A percentile compares a stretch with the other conserved stretches of the same genome.
Conservation (phyloP, 2,888 invertebrate species). For the Andricus curvator region DNA sequence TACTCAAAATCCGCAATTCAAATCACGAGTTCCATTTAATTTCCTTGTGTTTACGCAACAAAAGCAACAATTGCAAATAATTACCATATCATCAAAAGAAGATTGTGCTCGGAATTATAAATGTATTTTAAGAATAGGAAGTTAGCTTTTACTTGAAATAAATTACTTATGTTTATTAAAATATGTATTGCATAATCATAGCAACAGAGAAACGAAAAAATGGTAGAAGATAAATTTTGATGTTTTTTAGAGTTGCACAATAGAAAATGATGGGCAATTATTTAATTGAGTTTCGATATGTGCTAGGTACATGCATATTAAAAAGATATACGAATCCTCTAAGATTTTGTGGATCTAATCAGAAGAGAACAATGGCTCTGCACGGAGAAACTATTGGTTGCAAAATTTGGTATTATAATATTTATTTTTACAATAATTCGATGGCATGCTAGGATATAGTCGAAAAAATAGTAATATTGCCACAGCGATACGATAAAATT, state of each 20-base stretch:
- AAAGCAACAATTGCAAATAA: background rate
- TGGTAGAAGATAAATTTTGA: background rate
- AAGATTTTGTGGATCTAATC: background rate
- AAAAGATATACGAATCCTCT: background rate
- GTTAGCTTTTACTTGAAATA: conserved; percentile 14
- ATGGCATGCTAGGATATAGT: no score
- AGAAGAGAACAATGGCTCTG: background rate
- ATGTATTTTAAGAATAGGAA: conserved; percentile 17
- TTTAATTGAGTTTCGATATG: background rate
- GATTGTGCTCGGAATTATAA: conserved; percentile 10
- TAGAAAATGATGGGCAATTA: background rate
- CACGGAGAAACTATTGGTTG: no score
- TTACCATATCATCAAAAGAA: conserved; percentile 19
- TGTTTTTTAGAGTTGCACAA: background rate
- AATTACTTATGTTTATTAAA: background rate
- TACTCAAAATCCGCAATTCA: background rate
- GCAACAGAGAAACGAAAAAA: no score
- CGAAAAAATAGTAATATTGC: no score
- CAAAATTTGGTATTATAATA: no score
- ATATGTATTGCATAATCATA: background rate
- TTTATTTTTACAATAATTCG: no score
- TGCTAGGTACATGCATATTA: background rate
- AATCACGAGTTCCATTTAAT: background rate
- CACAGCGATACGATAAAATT: no score
- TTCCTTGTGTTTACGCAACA: conserved; percentile 8